phyloP scores from a whole-genome alignment of 2,113 vertebrate species.

The Zeus faber region DNA sequence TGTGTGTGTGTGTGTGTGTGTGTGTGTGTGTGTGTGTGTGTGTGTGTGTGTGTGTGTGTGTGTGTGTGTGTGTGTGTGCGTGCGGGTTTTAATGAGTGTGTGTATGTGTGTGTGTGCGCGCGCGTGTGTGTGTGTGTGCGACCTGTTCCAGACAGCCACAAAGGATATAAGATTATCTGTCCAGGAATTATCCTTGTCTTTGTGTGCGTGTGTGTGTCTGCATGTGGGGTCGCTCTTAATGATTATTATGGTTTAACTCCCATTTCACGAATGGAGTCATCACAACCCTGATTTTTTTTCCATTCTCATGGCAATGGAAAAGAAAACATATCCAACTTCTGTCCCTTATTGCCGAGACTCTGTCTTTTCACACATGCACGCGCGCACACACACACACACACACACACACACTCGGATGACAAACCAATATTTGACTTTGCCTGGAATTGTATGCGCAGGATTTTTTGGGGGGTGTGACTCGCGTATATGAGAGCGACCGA shows the following conservation, averaged over 20 bases:
- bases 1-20: not conserved
- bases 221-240: slow-evolving; percentile 52
- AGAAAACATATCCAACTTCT: slow-evolving; percentile 52
- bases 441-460: slow-evolving; percentile 13
- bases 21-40: not conserved
- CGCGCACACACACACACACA: slow-evolving; percentile 17
- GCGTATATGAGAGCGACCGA: slow-evolving; percentile 26
- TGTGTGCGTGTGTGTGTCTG: slow-evolving; percentile 3
- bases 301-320: slow-evolving; percentile 53
- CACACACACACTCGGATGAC: slow-evolving; percentile 23
- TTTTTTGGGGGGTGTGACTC: slow-evolving; percentile 27
- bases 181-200: not conserved
- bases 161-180: no score
- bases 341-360: slow-evolving; percentile 37
- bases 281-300: slow-evolving; percentile 46
- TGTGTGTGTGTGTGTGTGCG: not conserved
- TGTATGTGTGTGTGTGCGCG: slow-evolving; percentile 1
- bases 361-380: slow-evolving; percentile 19
- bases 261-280: slow-evolving; percentile 54
- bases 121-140: slow-evolving; percentile 4
- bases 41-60: not conserved
- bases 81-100: slow-evolving; percentile 1
- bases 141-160: no score
- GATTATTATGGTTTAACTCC: slow-evolving; percentile 65
- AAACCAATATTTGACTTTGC: slow-evolving; percentile 50